A percentile compares a stretch with the other conserved stretches of the same genome.
These are phyloP conservation scores for Lepidochrysops patricia DNA, from an alignment of 2,888 invertebrate genomes.

Conservation along the genomic window DNA sequence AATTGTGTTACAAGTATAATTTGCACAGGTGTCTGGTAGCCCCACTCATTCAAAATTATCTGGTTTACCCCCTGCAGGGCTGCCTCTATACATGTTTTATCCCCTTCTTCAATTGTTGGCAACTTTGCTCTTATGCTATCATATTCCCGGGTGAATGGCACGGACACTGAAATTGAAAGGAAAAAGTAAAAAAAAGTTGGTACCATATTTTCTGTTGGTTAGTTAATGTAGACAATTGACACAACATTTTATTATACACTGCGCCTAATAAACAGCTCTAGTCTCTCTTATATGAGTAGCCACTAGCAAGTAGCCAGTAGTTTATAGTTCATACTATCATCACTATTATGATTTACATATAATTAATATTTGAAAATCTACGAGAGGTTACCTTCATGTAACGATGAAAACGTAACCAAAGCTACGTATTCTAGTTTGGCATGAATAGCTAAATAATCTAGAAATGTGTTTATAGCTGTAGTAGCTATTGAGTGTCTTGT, in stretches of 20 bases:
- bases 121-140: conserved; percentile 84
- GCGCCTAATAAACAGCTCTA: too few species aligned
- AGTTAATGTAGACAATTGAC: not conserved
- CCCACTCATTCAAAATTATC: conserved; percentile 91
- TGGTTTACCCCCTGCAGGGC: conserved; percentile 86
- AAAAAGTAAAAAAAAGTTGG: not conserved
- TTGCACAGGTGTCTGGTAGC: conserved; percentile 88
- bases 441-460: conserved; percentile 56
- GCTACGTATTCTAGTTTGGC: conserved; percentile 63
- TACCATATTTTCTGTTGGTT: too few species aligned
- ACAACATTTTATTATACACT: too few species aligned
- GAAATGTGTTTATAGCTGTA: conserved; percentile 55
- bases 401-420: conserved; percentile 56
- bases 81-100: conserved; percentile 88
- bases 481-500: conserved; percentile 54
- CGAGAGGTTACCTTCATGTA: conserved; percentile 55
- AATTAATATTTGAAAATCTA: too few species aligned
- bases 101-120: conserved; percentile 85
- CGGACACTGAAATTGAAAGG: conserved; percentile 71
- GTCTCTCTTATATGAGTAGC: too few species aligned
- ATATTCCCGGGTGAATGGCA: conserved; percentile 92
- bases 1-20: conserved; percentile 67
- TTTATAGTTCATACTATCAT: not conserved
- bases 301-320: too few species aligned
- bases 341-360: not conserved